Evolutionary conservation across 2,113 vertebrate species (phyloP).

Genomic region (Leptosomus discolor): DNA sequence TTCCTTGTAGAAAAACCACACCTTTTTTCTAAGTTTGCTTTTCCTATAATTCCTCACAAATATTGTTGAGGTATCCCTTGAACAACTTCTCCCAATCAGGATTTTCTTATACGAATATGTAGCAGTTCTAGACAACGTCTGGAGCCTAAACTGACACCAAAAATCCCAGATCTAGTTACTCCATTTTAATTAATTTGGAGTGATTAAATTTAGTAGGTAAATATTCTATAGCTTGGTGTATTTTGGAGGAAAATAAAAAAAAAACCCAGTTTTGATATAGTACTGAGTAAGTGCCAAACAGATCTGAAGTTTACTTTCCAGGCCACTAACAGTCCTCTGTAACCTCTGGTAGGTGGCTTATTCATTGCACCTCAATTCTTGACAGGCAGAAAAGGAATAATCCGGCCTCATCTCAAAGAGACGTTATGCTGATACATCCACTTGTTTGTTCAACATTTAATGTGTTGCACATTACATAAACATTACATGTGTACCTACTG

Average conservation of each 20-base stretch:
- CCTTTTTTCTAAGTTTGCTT: neutral
- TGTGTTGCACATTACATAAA: too few relatives aligned
- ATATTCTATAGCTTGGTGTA: neutral
- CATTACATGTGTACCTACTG: neutral
- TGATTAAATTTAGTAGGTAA: neutral
- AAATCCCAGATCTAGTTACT: neutral
- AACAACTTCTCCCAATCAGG: neutral
- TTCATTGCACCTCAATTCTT: neutral
- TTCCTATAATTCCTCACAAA: neutral
- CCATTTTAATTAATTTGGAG: neutral
- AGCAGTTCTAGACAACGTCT: neutral
- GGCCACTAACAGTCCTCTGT: neutral
- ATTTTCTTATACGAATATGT: neutral
- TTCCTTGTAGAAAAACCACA: neutral
- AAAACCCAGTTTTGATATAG: neutral
- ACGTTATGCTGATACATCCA: neutral
- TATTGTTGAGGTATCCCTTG: neutral
- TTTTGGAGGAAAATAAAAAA: neutral
- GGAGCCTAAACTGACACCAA: neutral
- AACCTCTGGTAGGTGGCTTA: neutral
- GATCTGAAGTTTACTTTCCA: neutral
- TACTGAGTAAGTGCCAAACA: neutral
- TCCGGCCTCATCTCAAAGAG: neutral
- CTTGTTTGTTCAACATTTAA: neutral
- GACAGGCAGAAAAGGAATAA: neutral